Evolutionary conservation across 2,797 vertebrate species (phyloP), one percentile per base, ranked within the genome.

Genomic region (Acanthornis magna): DNA sequence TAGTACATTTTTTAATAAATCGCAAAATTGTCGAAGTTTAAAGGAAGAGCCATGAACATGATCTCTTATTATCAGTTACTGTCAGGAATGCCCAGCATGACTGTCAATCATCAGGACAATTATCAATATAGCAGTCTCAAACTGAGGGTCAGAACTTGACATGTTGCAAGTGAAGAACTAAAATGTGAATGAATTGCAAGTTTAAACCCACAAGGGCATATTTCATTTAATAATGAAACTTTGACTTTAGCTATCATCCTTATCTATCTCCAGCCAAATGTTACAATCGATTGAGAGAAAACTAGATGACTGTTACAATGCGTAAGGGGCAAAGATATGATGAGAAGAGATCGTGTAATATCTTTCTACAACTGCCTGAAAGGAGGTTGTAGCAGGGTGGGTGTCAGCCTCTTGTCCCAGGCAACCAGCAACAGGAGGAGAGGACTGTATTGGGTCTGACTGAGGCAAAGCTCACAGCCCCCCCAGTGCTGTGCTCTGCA

Each of bases 401-500:
- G 5, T 3, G 7, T 23, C 11, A 13, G 10, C 10, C 13, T 42
- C 26, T 34, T 55, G 5, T 62, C 26, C 16, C 16, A 42, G 40
- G 4, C 13, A 62, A 29, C 9, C 11, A 42, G 18, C 0, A 0
- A 48, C 30, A 61, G 18, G 16, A 74, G 8, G 12, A 50, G 14
- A 50, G 10, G 45, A 16, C 18, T 20, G 45, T 45, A 21, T 45
- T 21, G 45, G 45, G 45, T 21, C 20, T 45, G 45, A 45, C 45
- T 45, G 45, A 45, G 45, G 45, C 21, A 45, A 45, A 45, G 20
- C 45, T 45, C 45, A 45, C 45, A 45, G 43, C 19, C 45, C 45
- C 20, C 45, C 20, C 20, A 21, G 20, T 45, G 20, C 45, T 45
- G 45, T 45, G 45, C 45, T 45, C 19, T 45, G 45, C 20, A 45